Percentiles rank a stretch among this genome's conserved stretches.
These are phyloP conservation scores for Augochlora pura DNA, from an alignment of 1,140 invertebrate genomes.

Conservation along the genomic window DNA sequence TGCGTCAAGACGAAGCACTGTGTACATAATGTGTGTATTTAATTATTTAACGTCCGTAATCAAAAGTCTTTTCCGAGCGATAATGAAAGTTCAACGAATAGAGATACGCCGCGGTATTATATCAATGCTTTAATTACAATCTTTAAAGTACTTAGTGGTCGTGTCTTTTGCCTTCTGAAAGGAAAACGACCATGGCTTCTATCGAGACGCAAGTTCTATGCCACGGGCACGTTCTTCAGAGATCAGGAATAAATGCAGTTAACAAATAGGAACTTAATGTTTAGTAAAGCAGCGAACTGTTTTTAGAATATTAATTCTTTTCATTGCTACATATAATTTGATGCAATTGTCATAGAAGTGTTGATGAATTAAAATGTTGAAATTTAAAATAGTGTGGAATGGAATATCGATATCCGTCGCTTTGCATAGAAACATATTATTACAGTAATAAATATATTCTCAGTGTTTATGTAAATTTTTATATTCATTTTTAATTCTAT, in stretches of 20 bases:
- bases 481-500: too few species aligned
- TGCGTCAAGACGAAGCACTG: background rate
- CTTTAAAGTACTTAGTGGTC: slow-evolving; percentile 59
- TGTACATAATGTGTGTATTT: background rate
- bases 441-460: too few species aligned
- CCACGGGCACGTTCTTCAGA: slow-evolving; percentile 39
- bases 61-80: background rate
- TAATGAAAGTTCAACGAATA: slow-evolving; percentile 28
- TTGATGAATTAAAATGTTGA: too few species aligned
- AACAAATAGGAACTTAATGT: background rate
- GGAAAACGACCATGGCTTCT: slow-evolving; percentile 56
- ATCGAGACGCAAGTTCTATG: slow-evolving; percentile 57
- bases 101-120: slow-evolving; percentile 21
- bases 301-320: background rate
- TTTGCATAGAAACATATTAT: too few species aligned
- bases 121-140: slow-evolving; percentile 42
- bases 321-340: too few species aligned
- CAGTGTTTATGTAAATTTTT: too few species aligned
- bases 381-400: too few species aligned
- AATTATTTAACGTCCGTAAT: background rate
- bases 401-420: too few species aligned
- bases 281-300: background rate
- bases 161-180: slow-evolving; percentile 48
- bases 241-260: slow-evolving; percentile 4
- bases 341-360: too few species aligned